Conservation (phyloP, 2,888 invertebrate genomes). For the Eledone cirrhosa region DNA sequence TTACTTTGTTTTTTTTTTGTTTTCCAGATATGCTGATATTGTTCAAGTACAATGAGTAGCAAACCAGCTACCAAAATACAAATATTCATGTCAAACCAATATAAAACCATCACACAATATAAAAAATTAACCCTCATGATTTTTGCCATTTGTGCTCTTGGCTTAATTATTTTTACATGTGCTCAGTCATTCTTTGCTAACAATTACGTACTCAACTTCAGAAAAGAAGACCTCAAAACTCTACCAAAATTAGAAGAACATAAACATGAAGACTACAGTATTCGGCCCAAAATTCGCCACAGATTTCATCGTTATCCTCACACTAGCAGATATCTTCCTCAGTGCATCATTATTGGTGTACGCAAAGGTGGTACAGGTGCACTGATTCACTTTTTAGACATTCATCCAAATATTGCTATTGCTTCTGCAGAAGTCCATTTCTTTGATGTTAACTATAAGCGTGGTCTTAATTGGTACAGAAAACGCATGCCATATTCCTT, state of each 20-base stretch:
- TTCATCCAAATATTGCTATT: constrained; percentile 79
- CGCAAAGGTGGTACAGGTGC: constrained; percentile 68
- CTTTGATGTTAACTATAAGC: constrained; percentile 88
- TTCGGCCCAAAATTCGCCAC: background rate
- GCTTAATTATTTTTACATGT: background rate
- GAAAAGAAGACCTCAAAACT: background rate
- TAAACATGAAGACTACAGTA: background rate
- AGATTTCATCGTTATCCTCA: constrained; percentile 33
- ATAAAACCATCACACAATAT: no score
- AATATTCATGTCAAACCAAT: no score
- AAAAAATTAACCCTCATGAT: no score
- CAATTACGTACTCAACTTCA: background rate
- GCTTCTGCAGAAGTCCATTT: constrained; percentile 96
- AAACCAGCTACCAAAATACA: no score
- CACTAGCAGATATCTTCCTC: constrained; percentile 61
- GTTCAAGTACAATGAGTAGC: no score
- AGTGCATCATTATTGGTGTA: constrained; percentile 67
- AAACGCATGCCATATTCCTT: constrained; percentile 90
- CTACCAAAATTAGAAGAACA: background rate
- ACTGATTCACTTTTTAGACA: constrained; percentile 64
- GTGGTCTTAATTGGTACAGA: constrained; percentile 90
- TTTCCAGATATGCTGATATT: no score
- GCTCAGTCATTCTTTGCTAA: background rate
- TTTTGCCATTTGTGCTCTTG: background rate
- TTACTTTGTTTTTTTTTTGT: no score